phyloP scores from a whole-genome alignment of 2,113 vertebrate genomes.

The Heterocephalus glaber region DNA sequence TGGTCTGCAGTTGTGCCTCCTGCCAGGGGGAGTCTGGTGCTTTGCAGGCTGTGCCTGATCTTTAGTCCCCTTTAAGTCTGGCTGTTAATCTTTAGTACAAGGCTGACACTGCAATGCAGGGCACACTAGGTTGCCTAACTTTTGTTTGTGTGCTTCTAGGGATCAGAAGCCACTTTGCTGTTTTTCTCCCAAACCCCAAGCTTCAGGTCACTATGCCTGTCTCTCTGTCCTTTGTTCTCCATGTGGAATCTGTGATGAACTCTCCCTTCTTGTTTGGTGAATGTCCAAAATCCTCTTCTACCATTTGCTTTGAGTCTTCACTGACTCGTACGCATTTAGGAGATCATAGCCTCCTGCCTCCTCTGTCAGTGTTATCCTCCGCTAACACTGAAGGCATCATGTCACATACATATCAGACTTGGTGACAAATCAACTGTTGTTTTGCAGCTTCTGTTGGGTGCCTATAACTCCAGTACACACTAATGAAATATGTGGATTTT shows the following conservation, averaged over 20 bases:
- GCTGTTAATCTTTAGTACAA: slow-evolving; percentile 79
- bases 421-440: not conserved
- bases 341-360: not conserved
- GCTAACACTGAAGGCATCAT: not conserved
- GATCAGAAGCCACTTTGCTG: slow-evolving; percentile 61
- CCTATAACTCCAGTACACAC: not conserved
- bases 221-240: slow-evolving; percentile 50
- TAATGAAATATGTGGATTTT: not conserved
- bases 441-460: not conserved
- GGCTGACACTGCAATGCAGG: slow-evolving; percentile 55
- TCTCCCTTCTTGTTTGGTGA: not conserved
- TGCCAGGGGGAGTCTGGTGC: slow-evolving; percentile 5
- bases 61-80: slow-evolving; percentile 56
- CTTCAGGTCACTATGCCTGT: slow-evolving; percentile 22
- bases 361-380: too few relatives aligned
- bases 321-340: not conserved
- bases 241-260: not conserved
- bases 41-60: slow-evolving; percentile 55
- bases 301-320: not conserved
- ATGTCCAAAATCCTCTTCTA: not conserved
- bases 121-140: slow-evolving; percentile 69
- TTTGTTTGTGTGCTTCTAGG: slow-evolving; percentile 73
- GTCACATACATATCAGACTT: too few relatives aligned
- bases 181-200: not conserved
- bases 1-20: not conserved